Evolutionary conservation across 2,797 vertebrate species (phyloP), one percentile per base, ranked within the genome.

Genomic region (Calcarius lapponicus): DNA sequence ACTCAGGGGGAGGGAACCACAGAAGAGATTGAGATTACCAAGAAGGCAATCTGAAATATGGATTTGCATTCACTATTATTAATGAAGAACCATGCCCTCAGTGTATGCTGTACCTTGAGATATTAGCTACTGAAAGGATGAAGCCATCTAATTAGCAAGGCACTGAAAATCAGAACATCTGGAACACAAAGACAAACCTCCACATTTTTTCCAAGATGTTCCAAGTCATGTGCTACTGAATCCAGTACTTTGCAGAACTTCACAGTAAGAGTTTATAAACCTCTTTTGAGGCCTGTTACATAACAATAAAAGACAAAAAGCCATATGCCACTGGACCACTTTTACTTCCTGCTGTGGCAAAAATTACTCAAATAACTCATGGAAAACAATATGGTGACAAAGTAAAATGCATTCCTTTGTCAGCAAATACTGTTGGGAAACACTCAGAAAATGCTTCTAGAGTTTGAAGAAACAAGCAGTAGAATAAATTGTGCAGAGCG

Each of bases 231-330:
- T 5, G 1, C 58, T 24, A n/a, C 15, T 42, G 38, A 70, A 58
- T 10, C 24, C 25, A 84, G 28, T 17, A 50, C 22, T 80, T 47
- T 12, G 21, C 21, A 82, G 18, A 75, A 67, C 19, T 69, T 48
- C 19, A 70, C 15, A 21, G 2, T 31, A 60, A 19, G 24, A 6
- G 25, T 38, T 53, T 21, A 79, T 31, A 79, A 64, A 53, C 25
- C 29, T 56, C 50, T 58, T 54, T 24, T 47, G 36, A 85, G 50
- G 36, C 34, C 85, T 71, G n/a, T 88, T 40, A 56, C 1, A 0
- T 19, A 96, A 89, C 3, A 87, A 26, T 8, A 28, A n/a, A 73
- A 88, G 64, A 90, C 60, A 86, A 76, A 89, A 75, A 66, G 64
- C 34, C 48, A 58, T 10, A 50, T 31, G 43, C 53, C 61, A 73